Evolutionary conservation across 2,113 vertebrate species (phyloP).

Genomic region (Alethe diademata): DNA sequence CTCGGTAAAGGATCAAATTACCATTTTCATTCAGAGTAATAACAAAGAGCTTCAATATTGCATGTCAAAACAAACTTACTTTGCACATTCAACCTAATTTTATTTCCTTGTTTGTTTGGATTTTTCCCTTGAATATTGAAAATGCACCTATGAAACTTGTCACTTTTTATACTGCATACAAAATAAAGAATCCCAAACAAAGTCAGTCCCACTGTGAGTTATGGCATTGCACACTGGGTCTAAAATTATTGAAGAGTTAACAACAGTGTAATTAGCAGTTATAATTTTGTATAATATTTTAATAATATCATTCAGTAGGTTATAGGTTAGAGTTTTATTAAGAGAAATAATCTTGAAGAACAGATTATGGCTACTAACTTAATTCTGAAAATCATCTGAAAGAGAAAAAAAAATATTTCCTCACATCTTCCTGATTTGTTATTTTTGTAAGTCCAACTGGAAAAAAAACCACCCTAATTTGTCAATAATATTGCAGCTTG

Average conservation of each 20-base stretch:
- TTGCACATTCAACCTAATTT: neutral
- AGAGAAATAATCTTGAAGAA: neutral
- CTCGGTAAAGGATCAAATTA: conserved; percentile 5
- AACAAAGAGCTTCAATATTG: neutral
- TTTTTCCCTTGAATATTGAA: neutral
- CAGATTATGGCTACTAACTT: neutral
- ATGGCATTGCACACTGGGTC: accelerated
- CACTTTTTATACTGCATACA: neutral
- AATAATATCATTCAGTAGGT: neutral
- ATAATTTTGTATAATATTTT: neutral
- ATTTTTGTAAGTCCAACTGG: neutral
- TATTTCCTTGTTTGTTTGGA: neutral
- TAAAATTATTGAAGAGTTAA: neutral
- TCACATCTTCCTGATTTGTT: neutral
- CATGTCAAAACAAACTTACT: conserved; percentile 10
- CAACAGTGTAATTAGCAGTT: too few relatives aligned
- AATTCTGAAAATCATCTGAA: neutral
- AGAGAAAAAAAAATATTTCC: neutral
- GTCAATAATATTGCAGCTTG: neutral
- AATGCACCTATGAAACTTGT: neutral
- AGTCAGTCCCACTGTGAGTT: neutral
- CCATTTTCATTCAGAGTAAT: neutral
- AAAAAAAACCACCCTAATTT: accelerated
- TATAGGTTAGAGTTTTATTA: neutral
- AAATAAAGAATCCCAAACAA: neutral